Evolutionary conservation across 2,797 vertebrate species (phyloP), one percentile per base, ranked within the genome.

Genomic region (Steatocranus sp.): DNA sequence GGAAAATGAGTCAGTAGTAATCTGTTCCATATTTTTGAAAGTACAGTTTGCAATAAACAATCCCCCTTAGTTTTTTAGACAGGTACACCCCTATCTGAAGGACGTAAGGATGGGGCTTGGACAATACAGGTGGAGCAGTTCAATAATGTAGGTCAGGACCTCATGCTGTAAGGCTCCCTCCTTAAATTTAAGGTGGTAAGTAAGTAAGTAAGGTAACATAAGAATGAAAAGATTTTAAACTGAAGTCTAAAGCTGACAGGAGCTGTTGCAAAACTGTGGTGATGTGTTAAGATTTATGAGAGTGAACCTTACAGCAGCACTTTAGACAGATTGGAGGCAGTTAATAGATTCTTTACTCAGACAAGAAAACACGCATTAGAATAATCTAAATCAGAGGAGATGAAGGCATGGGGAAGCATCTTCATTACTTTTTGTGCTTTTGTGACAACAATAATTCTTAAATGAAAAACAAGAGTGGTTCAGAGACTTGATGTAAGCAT

Each of bases 301-400:
- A 23, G 61, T 41, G 61, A 66, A 14, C 2, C 34, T 41, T 38
- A 68, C 3, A 41, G 8, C 20, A 68, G 20, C 20, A 23, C 20
- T 68, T 68, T 25, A 41, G 12, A 25, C 34, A 41, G 12, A 41
- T 17, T 41, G 36, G 61, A 8, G 61, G 61, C 36, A 20, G n/a
- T 23, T 66, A 66, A 66, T 66, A 66, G 61, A 23, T 41, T 38
- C n/a, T 41, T 66, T 66, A 66, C 7, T 41, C n/a, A 38, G 12
- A 23, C 12, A 41, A 66, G n/a, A 4, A 3, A 66, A 66, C n/a
- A 41, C 0, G 1, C n/a, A 68, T 68, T 68, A 17, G 4, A 41
- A 41, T 25, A 41, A 68, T 61, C 56, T n/a, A 23, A 66, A 6
- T 25, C 2, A 68, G 63, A 15, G 34, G n/a, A 38, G 34, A 66